Conservation (phyloP, 2,888 invertebrate species). For the Ichneumon xanthorius region DNA sequence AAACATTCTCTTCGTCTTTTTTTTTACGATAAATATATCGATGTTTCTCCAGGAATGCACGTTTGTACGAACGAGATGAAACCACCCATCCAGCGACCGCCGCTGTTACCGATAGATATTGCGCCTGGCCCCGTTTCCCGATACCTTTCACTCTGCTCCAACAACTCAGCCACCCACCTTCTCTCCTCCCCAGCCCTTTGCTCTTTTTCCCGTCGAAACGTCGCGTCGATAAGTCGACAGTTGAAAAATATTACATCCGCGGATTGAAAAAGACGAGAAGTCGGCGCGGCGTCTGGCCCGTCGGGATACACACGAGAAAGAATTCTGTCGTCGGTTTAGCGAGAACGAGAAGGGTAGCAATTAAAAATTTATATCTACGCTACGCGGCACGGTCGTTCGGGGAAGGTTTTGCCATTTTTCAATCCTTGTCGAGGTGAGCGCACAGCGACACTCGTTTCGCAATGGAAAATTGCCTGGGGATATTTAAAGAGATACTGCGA, state of each 20-base stretch:
- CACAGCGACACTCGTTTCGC: neutral
- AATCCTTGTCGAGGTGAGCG: neutral
- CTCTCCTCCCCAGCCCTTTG: neutral
- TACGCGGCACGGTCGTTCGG: neutral
- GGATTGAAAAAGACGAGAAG: constrained; percentile 36
- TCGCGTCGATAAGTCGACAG: constrained; percentile 59
- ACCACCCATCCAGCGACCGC: constrained; percentile 34
- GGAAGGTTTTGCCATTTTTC: neutral
- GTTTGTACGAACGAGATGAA: constrained; percentile 48
- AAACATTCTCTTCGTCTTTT: neutral
- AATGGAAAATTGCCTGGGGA: neutral
- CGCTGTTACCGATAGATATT: constrained; percentile 63
- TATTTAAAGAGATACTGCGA: neutral
- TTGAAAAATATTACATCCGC: constrained; percentile 63
- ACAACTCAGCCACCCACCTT: constrained; percentile 21
- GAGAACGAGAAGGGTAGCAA: neutral
- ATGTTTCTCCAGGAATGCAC: neutral
- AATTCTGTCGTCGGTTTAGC: constrained; percentile 2
- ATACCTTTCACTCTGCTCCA: constrained; percentile 56
- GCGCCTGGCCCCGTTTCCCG: constrained; percentile 57
- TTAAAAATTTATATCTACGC: neutral
- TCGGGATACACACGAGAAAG: neutral
- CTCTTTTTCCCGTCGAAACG: constrained; percentile 2
- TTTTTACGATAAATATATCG: neutral
- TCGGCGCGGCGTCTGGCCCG: constrained; percentile 5